Evolutionary conservation across 2,797 vertebrate species (phyloP).

Genomic region (Pipistrellus kuhlii): DNA sequence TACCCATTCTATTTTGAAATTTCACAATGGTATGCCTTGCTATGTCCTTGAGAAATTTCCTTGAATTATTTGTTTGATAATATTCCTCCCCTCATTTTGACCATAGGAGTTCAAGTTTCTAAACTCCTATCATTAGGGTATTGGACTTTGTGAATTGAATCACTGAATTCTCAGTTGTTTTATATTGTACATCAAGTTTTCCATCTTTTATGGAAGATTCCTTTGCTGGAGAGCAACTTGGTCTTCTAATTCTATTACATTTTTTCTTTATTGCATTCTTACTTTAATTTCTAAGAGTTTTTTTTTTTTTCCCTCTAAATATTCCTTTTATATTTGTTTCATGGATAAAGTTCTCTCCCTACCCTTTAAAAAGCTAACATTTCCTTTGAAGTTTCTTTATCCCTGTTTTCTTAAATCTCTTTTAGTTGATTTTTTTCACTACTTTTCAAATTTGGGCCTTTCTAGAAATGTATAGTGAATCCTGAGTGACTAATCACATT

Average conservation of each 20-base stretch:
- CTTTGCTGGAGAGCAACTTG: background rate
- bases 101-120: background rate
- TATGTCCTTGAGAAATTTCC: conserved; percentile 6
- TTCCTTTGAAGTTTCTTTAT: background rate
- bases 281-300: background rate
- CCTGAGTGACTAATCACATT: background rate
- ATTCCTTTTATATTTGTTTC: background rate
- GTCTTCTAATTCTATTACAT: background rate
- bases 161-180: background rate
- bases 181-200: background rate
- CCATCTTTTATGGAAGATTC: background rate
- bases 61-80: background rate
- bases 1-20: background rate
- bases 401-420: background rate
- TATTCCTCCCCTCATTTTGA: background rate
- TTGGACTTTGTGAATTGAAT: background rate
- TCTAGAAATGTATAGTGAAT: background rate
- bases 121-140: background rate
- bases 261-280: background rate
- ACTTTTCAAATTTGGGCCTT: background rate
- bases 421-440: background rate
- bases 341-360: background rate
- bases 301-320: background rate
- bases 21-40: background rate
- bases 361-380: background rate